Evolutionary conservation across 2,797 vertebrate genomes (phyloP).

Genomic region (Fistularia tabacaria): DNA sequence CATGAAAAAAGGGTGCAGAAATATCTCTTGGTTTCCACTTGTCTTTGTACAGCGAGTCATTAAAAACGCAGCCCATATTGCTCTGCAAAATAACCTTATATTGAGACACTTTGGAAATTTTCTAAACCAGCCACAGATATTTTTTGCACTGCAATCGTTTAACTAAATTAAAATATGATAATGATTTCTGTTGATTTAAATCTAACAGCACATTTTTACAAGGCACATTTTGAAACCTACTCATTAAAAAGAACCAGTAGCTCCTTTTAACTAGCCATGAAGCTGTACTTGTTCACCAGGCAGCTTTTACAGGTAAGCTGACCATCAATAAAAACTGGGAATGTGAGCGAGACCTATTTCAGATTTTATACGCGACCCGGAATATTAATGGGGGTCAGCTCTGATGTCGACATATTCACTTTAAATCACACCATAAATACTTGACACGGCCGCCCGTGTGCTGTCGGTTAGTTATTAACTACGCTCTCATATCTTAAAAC

Average conservation of each 20-base stretch:
- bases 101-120: too few species aligned
- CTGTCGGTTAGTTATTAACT: conserved; percentile 62
- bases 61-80: too few species aligned
- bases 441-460: conserved; percentile 7
- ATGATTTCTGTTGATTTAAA: too few species aligned
- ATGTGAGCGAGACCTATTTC: not conserved
- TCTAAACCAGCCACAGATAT: too few species aligned
- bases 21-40: too few species aligned
- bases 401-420: not conserved
- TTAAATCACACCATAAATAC: not conserved
- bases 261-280: conserved; percentile 5
- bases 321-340: conserved; percentile 1
- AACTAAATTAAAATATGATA: too few species aligned
- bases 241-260: conserved; percentile 1
- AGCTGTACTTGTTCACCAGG: not conserved
- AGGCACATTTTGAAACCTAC: too few species aligned
- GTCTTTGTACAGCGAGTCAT: too few species aligned
- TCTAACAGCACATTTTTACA: too few species aligned
- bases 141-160: too few species aligned
- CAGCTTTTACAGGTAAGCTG: not conserved
- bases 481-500: conserved; percentile 37
- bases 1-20: too few species aligned
- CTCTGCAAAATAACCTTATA: too few species aligned
- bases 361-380: not conserved
- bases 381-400: not conserved